Percentiles rank a stretch among this genome's conserved stretches.
These are phyloP conservation scores for Cetoscarus ocellatus DNA, from an alignment of 2,797 vertebrate genomes.

Conservation along the genomic window DNA sequence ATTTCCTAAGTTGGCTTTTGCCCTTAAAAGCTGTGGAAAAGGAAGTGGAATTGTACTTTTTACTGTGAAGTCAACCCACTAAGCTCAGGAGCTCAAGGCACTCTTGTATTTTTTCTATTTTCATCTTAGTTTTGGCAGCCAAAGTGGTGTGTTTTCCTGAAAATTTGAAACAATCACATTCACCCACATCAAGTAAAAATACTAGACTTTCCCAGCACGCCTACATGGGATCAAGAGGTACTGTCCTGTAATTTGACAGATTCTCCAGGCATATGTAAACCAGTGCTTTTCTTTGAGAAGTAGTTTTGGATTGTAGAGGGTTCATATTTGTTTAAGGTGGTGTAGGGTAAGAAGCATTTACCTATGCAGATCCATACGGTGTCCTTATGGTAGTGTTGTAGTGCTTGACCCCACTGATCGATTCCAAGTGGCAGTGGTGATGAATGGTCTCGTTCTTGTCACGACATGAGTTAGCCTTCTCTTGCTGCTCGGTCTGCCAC, in stretches of 20 bases:
- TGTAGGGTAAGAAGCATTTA: conserved; percentile 11
- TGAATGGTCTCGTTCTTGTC: conserved; percentile 15
- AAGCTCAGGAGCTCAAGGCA: background rate
- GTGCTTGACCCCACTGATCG: conserved; percentile 8
- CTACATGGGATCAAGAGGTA: background rate
- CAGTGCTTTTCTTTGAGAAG: background rate
- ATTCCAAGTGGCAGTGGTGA: conserved; percentile 25
- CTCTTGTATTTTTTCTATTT: background rate
- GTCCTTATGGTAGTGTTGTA: background rate
- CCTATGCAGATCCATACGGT: conserved; percentile 16
- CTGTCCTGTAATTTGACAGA: background rate
- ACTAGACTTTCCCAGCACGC: background rate
- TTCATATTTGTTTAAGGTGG: background rate
- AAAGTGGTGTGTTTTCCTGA: background rate
- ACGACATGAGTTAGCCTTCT: background rate
- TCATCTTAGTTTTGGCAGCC: background rate
- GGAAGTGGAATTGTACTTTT: background rate
- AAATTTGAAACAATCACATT: background rate
- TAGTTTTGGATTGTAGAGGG: background rate
- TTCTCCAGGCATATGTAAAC: background rate
- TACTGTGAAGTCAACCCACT: background rate
- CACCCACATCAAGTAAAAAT: background rate
- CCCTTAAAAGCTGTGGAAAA: background rate
- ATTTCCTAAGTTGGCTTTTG: background rate
- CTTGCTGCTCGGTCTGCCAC: background rate